Percentiles rank a stretch among this genome's conserved stretches.
phyloP scores from a whole-genome alignment of 2,888 invertebrate genomes.

The Automeris io region DNA sequence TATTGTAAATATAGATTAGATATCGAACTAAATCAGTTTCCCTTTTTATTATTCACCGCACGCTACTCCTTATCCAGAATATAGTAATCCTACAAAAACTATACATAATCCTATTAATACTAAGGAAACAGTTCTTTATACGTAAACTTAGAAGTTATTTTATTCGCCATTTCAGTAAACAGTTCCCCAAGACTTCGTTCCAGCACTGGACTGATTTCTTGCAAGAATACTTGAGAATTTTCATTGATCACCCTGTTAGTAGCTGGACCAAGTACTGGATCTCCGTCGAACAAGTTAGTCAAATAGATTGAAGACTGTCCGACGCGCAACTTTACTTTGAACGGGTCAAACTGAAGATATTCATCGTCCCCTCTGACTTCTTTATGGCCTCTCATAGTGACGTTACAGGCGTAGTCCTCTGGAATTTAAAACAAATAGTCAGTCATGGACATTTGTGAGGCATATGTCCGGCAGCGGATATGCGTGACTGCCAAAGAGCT shows the following conservation, averaged over 20 bases:
- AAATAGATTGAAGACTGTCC: conserved; percentile 78
- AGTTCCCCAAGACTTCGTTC: conserved; percentile 79
- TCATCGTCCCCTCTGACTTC: conserved; percentile 74
- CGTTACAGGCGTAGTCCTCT: conserved; percentile 82
- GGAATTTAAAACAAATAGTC: conserved; percentile 26
- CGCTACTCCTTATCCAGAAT: too few relatives aligned
- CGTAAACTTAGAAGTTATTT: conserved; percentile 81
- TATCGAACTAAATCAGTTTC: too few relatives aligned
- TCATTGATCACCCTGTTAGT: conserved; percentile 82
- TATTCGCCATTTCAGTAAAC: conserved; percentile 83
- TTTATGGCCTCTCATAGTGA: conserved; percentile 79
- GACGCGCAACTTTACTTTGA: conserved; percentile 78
- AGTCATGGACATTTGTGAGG: too few relatives aligned
- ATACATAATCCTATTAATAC: conserved; percentile 3
- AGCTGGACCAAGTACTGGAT: conserved; percentile 79
- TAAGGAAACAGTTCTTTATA: conserved; percentile 82
- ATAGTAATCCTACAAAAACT: too few relatives aligned
- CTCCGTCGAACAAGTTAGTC: conserved; percentile 81
- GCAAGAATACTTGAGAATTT: conserved; percentile 81
- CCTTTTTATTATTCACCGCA: too few relatives aligned
- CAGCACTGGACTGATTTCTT: conserved; percentile 81
- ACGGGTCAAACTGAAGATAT: conserved; percentile 79
- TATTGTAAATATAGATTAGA: too few relatives aligned
- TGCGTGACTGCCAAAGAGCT: too few relatives aligned
- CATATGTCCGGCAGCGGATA: too few relatives aligned